Evolutionary conservation across 2,888 invertebrate species (phyloP), one percentile per base, ranked within the genome.

Genomic region (Andrena marginata): DNA sequence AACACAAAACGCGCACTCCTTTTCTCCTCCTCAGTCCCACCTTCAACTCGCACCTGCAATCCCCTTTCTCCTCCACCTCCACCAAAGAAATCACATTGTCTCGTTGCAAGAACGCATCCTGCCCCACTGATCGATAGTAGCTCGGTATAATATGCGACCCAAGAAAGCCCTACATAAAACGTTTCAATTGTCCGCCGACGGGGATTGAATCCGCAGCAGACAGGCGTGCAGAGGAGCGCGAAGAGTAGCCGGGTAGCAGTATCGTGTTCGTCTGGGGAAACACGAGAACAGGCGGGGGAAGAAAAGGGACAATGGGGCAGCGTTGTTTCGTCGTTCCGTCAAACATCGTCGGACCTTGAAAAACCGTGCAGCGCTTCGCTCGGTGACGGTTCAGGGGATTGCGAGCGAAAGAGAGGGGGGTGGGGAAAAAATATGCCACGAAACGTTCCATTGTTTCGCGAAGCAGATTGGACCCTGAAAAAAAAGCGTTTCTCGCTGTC

Each of bases 331-430:
- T 26, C 56, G 23, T 16, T 54, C 26, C 10, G 20, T 72, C 59
- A 35, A 72, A 72, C 64, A 26, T 2, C 23, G 73, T 73, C 67
- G 29, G 67, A 77, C 73, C 74, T 73, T 77, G 77, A 73, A 77
- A 67, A n/a, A 20, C 16, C 62, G 62, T n/a, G 49, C 29, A 48
- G 60, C 10, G 35, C 20, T 49, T 33, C 23, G 23, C 16, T 8
- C 54, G 26, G 23, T 4, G 5, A 42, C 42, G 42, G 42, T 42
- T 42, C 16, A 16, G 35, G 33, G 16, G 51, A 42, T 67, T 67
- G 31, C 48, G 49, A 62, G 33, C 16, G 29, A n/a, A 48, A 33
- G 29, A n/a, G n/a, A n/a, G 23, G 31, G 31, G 16, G 42, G 3
- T 16, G 42, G 42, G 42, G 6, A 4, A 33, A n/a, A 33, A 35